phyloP scores from a whole-genome alignment of 2,113 vertebrate genomes.

The Lycocorax pyrrhopterus region DNA sequence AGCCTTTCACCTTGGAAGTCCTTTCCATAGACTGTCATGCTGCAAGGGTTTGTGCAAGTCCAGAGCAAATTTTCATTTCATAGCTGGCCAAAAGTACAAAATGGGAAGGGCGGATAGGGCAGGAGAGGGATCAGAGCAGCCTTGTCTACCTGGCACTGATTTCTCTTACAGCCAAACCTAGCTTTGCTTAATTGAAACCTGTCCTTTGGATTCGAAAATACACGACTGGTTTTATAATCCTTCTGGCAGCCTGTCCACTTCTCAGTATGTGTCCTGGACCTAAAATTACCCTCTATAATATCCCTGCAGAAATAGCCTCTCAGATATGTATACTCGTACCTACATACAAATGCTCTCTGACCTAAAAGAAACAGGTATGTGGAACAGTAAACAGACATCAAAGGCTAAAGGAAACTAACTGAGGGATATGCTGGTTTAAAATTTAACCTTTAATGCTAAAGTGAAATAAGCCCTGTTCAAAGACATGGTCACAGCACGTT shows the following conservation, averaged over 20 bases:
- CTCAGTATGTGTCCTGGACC: constrained; percentile 2
- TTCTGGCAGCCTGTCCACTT: background rate
- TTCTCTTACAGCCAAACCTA: constrained; percentile 25
- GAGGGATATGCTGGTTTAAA: background rate
- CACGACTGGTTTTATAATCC: constrained; percentile 1
- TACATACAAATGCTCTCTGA: background rate
- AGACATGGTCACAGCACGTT: background rate
- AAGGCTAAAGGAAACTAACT: background rate
- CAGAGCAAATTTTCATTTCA: background rate
- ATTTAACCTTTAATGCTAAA: background rate
- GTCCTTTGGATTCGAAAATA: constrained; percentile 22
- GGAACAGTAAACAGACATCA: constrained; percentile 36
- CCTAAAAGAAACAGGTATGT: constrained; percentile 40
- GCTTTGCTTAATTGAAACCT: constrained; percentile 59
- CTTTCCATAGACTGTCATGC: background rate
- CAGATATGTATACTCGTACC: background rate
- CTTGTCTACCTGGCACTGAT: constrained; percentile 5
- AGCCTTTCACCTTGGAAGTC: background rate
- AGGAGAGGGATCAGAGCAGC: background rate
- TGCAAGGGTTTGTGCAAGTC: background rate
- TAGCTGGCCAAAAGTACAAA: background rate
- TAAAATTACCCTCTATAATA: constrained; percentile 40
- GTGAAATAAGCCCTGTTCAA: background rate
- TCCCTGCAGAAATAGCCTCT: background rate
- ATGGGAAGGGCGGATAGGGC: background rate